Conservation (phyloP, 2,888 invertebrate genomes). For the Meteorus cinctellus region DNA sequence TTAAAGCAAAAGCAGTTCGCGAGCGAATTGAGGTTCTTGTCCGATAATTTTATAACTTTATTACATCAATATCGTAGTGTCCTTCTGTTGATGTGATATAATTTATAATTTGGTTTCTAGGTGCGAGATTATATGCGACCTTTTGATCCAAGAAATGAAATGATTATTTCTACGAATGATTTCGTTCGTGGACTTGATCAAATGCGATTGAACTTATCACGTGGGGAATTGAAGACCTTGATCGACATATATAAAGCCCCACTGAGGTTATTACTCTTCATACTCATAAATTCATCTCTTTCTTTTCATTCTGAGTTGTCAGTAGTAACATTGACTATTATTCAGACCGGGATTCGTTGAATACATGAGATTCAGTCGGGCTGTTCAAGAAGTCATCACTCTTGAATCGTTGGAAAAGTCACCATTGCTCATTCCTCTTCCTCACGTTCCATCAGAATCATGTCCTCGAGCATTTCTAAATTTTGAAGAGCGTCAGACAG, state of each 20-base stretch:
- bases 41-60: neutral
- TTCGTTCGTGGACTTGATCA: conserved; percentile 83
- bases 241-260: conserved; percentile 78
- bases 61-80: neutral
- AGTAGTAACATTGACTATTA: neutral
- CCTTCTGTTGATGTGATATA: neutral
- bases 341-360: conserved; percentile 62
- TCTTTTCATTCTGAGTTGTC: too few relatives aligned
- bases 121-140: conserved; percentile 80
- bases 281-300: too few relatives aligned
- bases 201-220: conserved; percentile 80
- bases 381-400: conserved; percentile 82
- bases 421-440: conserved; percentile 80
- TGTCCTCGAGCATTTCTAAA: conserved; percentile 80
- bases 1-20: conserved; percentile 82
- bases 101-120: conserved; percentile 59
- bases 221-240: conserved; percentile 81
- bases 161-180: conserved; percentile 79
- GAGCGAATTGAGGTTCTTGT: conserved; percentile 75
- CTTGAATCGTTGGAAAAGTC: conserved; percentile 80
- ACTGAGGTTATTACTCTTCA: conserved; percentile 53
- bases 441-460: conserved; percentile 81
- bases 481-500: conserved; percentile 81
- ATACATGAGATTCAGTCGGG: conserved; percentile 81
- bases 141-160: conserved; percentile 80